Conservation (phyloP, 1,140 invertebrate species). For the Pantala flavescens region DNA sequence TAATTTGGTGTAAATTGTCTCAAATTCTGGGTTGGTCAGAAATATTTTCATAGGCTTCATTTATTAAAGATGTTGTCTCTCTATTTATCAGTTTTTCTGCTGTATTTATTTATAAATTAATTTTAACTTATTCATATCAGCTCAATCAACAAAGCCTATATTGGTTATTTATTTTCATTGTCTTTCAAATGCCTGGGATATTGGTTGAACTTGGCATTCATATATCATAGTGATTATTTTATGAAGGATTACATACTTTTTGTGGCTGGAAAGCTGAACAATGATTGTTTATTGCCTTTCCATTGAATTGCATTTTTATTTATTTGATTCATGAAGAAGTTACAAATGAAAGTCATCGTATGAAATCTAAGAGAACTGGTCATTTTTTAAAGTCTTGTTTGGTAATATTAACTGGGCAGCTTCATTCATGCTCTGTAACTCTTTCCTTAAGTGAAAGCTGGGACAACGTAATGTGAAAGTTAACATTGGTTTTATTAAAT, state of each 20-base stretch:
- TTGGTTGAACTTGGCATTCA: constrained; percentile 1
- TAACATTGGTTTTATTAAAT: not conserved
- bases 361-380: not conserved
- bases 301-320: not conserved
- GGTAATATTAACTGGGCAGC: not conserved
- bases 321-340: not conserved
- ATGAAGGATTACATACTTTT: not conserved
- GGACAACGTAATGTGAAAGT: not conserved
- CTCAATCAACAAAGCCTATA: not conserved
- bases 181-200: not conserved
- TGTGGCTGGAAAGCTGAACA: not conserved
- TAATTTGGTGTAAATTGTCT: not conserved
- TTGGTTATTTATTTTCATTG: constrained; percentile 10
- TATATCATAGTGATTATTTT: not conserved
- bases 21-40: not conserved
- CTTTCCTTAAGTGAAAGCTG: not conserved
- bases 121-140: constrained; percentile 7
- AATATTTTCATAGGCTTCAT: not conserved
- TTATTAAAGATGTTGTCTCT: not conserved
- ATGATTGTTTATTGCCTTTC: not conserved
- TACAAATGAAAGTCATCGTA: not conserved
- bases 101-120: constrained; percentile 7
- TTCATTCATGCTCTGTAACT: not conserved
- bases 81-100: not conserved
- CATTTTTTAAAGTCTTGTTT: not conserved